Percentiles rank a stretch among this genome's conserved stretches.
phyloP scores from a whole-genome alignment of 2,888 invertebrate species.

The Hydriomena furcata region DNA sequence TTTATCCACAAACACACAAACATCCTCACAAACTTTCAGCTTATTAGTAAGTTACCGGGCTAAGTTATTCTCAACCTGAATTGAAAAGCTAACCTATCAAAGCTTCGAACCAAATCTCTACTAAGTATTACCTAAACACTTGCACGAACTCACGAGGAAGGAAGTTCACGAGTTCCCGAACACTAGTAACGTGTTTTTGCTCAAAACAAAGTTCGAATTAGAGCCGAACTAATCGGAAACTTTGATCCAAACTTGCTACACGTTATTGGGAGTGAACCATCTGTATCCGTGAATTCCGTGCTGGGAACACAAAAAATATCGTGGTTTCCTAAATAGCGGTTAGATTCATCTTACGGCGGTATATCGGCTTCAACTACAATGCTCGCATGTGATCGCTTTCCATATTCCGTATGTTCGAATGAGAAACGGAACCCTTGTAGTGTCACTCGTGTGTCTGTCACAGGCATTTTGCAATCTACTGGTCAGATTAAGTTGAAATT shows the following conservation, averaged over 20 bases:
- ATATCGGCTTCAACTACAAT: no score
- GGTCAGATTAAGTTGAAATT: no score
- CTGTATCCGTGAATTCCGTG: slow-evolving; percentile 26
- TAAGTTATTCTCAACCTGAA: neutral
- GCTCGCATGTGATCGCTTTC: no score
- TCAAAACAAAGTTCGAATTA: slow-evolving; percentile 40
- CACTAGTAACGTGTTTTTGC: slow-evolving; percentile 48
- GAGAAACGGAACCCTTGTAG: no score
- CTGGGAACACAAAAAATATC: slow-evolving; percentile 20
- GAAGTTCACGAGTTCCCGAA: slow-evolving; percentile 28
- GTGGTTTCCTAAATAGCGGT: no score
- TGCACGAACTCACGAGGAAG: slow-evolving; percentile 29
- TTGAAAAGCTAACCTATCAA: neutral
- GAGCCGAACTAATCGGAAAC: slow-evolving; percentile 48
- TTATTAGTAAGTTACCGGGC: neutral
- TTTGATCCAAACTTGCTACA: slow-evolving; percentile 42
- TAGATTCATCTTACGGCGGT: no score
- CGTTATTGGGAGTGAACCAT: slow-evolving; percentile 31
- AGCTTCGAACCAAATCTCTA: slow-evolving; percentile 3
- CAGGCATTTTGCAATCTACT: no score
- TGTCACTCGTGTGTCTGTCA: no score
- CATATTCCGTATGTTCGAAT: no score
- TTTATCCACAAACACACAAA: no score
- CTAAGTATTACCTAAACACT: slow-evolving; percentile 17
- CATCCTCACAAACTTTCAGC: no score